These are phyloP conservation scores for Chiropotes sagulatus DNA, from an alignment of 2,797 vertebrate genomes.

Conservation along the genomic window DNA sequence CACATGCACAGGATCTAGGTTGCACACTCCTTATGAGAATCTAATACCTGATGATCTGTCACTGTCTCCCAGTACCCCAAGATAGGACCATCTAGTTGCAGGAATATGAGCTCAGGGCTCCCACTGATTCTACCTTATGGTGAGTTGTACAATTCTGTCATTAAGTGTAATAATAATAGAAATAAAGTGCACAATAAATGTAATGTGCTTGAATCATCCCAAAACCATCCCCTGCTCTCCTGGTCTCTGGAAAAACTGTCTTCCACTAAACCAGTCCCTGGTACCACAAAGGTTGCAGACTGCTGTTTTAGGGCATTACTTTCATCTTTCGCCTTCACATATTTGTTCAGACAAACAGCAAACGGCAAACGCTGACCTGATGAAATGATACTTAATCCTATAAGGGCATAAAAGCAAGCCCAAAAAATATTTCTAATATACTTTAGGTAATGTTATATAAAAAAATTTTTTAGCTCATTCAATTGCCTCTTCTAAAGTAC, in stretches of 20 bases:
- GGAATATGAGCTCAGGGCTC: background rate
- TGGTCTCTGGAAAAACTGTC: background rate
- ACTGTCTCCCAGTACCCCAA: background rate
- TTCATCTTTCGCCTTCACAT: slow-evolving; percentile 58
- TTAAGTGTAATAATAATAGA: background rate
- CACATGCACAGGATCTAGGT: background rate
- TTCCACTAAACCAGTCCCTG: background rate
- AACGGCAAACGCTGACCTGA: slow-evolving; percentile 14
- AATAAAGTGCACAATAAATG: background rate
- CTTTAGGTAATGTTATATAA: slow-evolving; percentile 31
- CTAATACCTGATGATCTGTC: background rate
- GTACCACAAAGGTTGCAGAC: background rate
- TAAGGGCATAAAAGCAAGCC: slow-evolving; percentile 36
- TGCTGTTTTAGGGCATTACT: background rate
- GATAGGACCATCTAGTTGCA: background rate
- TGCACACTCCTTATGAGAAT: background rate
- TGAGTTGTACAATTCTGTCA: background rate
- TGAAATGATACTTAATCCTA: slow-evolving; percentile 43
- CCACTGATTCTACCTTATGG: background rate
- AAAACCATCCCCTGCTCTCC: background rate
- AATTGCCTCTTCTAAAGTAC: slow-evolving; percentile 26
- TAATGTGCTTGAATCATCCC: background rate
- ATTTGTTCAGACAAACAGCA: slow-evolving; percentile 40
- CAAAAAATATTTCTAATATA: background rate
- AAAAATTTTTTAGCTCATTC: slow-evolving; percentile 38